Evolutionary conservation across 2,113 vertebrate species (phyloP).

Genomic region (Corythornis madagascariensis): DNA sequence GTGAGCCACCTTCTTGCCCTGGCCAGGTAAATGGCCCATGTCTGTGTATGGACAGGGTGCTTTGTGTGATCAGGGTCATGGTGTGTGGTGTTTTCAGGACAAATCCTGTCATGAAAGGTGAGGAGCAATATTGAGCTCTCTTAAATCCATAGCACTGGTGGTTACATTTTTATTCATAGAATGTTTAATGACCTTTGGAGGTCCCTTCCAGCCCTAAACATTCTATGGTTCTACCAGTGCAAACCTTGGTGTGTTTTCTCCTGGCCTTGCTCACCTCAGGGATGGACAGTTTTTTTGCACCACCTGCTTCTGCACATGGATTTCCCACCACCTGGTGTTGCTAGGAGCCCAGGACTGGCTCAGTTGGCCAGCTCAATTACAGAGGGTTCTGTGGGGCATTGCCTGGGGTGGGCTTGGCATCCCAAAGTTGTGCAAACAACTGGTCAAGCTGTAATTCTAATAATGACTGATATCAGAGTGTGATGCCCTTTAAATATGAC

Average conservation of each 20-base stretch:
- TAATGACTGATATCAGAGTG: background rate
- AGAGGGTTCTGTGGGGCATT: rapidly evolving
- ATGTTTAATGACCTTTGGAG: background rate
- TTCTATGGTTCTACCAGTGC: background rate
- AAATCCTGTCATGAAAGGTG: background rate
- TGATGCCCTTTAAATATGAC: background rate
- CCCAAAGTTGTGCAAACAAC: rapidly evolving
- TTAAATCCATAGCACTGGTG: background rate
- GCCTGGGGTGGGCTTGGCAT: background rate
- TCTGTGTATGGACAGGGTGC: background rate
- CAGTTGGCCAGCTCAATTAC: rapidly evolving
- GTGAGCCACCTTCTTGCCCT: background rate
- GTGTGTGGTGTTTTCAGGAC: background rate
- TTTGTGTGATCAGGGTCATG: background rate
- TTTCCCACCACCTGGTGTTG: background rate
- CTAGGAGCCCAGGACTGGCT: background rate
- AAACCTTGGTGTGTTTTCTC: background rate
- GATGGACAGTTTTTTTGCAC: background rate
- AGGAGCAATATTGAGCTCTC: background rate
- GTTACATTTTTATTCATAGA: background rate
- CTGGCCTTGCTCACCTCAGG: background rate
- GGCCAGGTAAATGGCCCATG: background rate
- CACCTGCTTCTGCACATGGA: background rate
- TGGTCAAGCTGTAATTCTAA: background rate
- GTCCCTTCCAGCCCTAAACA: too few species aligned